Base-by-base conservation (phyloP, 2,888 invertebrate species). In the Leptogaster cylindrica region DNA sequence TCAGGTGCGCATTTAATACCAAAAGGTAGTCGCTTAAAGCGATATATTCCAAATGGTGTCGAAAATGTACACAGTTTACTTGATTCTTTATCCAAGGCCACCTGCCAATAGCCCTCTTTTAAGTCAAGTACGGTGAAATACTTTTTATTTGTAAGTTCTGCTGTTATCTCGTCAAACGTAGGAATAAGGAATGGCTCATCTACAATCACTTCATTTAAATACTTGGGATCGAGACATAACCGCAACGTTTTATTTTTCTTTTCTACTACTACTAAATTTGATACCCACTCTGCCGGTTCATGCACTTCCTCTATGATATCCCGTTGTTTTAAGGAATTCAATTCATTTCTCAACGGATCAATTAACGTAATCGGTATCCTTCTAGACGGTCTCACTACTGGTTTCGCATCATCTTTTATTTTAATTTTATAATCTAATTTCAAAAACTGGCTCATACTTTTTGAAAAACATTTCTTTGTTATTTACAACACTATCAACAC, bases 131-230 rank as follows among this genome's bases (percentile, higher is more conserved):
- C 73, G 1, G 72, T 71, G 6, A 76, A 73, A 36, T 71, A 74
- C 5, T 68, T 51, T 10, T 75, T 74, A 4, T 48, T 39, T 0
- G 71, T 55, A 1, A 76, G 61, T 8, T 73, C 72, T 14, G 71
- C 71, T 18, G 75, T 36, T 2, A 75, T 74, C 12, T 70, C 67
- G 0, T 65, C 50, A 39, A 75, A 73, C 5, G 71, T 69, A 1
- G 71, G 75, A 0, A 75, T 39, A 1, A 73, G 73, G 50, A 74
- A 74, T 0, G 73, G 72, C 44, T 74, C 72, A 20, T 70, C 55
- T 18, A 69, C 69, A 0, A 74, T 72, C 0, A 73, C 72, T 1
- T 44, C 14, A 36, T 75, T 76, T 0, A 75, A 51, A 20, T 73
- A 67, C 4, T 73, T 33, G 23, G 71, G 73, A 33, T 75, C 74